Evolutionary conservation across 2,797 vertebrate genomes (phyloP), one percentile per base, ranked within the genome.

Genomic region (Notolepis coatsorum): DNA sequence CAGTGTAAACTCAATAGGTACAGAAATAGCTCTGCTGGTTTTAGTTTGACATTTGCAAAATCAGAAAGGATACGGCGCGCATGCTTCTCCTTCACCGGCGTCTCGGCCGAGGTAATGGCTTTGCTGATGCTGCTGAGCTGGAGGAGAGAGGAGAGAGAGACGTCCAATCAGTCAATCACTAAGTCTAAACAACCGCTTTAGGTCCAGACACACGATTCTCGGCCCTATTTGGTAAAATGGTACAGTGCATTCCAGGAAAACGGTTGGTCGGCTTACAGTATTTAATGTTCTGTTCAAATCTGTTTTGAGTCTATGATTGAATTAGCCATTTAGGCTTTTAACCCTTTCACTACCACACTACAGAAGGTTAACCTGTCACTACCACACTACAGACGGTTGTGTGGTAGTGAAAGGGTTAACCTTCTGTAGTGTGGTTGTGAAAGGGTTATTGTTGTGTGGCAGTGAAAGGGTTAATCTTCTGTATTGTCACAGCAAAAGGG

Each of bases 41-140:
- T 28, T n/a, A 18, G 7, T 23, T n/a, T 33, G 10, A 4, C 17
- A n/a, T 55, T 15, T 21, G 12, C 20, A n/a, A 74, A n/a, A n/a
- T n/a, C n/a, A n/a, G n/a, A n/a, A 93, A 98, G 95, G 98, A 99
- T 99, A 99, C 97, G 91, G 35, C 97, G 94, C 3, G 93, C 98
- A 53, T 99, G 98, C 24, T 99, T 99, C 90, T 99, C 98, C 87
- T 99, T 99, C 80, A 99, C 95, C 0, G 98, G 97, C 0, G 92
- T 95, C 84, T 99, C 97, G 37, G 93, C 84, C 0, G 91, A 88
- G 80, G 93, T 99, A 86, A 99, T 98, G 87, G 97, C 97, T 86
- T 99, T 99, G 91, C 95, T 97, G 91, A 99, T 99, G 87, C 97
- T 99, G 93, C 93, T 93, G 50, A 96, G 95, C 97, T 99, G 81